Evolutionary conservation across 1,140 invertebrate genomes (phyloP).

Genomic region (Laupala kohalensis): DNA sequence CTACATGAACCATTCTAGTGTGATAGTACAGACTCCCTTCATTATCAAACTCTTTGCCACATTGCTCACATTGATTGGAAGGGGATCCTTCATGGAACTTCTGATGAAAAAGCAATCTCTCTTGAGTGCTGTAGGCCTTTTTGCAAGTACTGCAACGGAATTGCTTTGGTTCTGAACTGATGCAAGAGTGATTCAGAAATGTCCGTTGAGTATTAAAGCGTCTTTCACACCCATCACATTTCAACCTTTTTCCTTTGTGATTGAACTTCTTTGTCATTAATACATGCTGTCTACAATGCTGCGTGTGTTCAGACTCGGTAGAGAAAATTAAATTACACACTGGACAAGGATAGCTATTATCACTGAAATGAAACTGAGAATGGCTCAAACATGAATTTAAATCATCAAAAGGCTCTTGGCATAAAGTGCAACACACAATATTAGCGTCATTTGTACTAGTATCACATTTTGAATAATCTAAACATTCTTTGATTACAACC

Average conservation of each 20-base stretch:
- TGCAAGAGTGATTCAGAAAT: constrained; percentile 3
- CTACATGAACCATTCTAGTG: constrained; percentile 9
- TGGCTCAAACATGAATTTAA: constrained; percentile 1
- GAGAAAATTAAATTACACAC: constrained; percentile 1
- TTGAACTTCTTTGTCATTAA: neutral
- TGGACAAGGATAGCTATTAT: neutral
- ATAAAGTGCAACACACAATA: neutral
- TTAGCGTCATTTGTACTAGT: constrained; percentile 2
- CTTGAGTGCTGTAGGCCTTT: constrained; percentile 1
- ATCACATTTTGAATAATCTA: too few species aligned
- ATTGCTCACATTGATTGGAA: constrained; percentile 2
- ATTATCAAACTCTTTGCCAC: constrained; percentile 10
- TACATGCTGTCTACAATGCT: constrained; percentile 1
- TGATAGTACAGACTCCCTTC: constrained; percentile 9
- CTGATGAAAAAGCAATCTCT: constrained; percentile 6
- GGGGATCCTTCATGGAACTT: constrained; percentile 7
- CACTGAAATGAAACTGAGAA: constrained; percentile 1
- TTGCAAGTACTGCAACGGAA: constrained; percentile 2
- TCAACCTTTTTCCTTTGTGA: neutral
- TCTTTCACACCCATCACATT: constrained; percentile 3
- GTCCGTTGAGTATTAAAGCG: constrained; percentile 9
- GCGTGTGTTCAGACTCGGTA: constrained; percentile 1
- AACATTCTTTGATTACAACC: neutral
- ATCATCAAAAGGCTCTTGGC: neutral
- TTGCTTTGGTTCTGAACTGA: neutral